Evolutionary conservation across 2,888 invertebrate genomes (phyloP), one percentile per base, ranked within the genome.

Genomic region (Drosophila pegasa): DNA sequence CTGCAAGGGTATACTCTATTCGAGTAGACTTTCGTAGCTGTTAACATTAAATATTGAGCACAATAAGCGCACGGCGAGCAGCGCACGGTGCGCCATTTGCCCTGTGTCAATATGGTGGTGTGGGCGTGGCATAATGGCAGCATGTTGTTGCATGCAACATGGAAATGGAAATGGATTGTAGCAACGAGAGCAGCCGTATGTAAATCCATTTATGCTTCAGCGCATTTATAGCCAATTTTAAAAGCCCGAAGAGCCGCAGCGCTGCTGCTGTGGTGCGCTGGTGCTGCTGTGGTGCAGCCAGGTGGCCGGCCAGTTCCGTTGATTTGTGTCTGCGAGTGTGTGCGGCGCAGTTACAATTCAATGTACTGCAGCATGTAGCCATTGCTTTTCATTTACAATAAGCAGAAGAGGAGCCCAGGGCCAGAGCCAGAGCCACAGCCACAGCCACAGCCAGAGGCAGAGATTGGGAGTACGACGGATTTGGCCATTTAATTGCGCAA

Each of bases 191-290:
- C 86, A 55, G 83, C 71, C 86, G 84, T 80, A 83, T 82, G 88
- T 86, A 86, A 84, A 88, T 80, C 83, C 87, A 83, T 88, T 86
- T 83, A 82, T 82, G 88, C 88, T 66, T 71, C 87, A 82, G 71
- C 61, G 83, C 88, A 83, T 75, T 88, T 88, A 84, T 88, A 67
- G 80, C 83, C 83, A 84, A 84, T 88, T 88, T 88, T 60, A 83
- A 86, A 70, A 74, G 74, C 45, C 66, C 70, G 72, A 60, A 73
- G 50, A 52, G 66, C 71, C 41, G 16, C 33, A n/a, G 55, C 25
- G 60, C 22, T 27, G 20, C 8, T 14, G 37, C 55, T 10, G 40
- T 27, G 38, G 29, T 27, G 38, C 25, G 8, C 12, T 20, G 35
- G 10, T 16, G 29, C 12, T 22, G 18, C 31, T 10, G 61, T 57